Base-by-base conservation (phyloP, 92 coral and sea anemone genomes). In the Pocillopora grandis region DNA sequence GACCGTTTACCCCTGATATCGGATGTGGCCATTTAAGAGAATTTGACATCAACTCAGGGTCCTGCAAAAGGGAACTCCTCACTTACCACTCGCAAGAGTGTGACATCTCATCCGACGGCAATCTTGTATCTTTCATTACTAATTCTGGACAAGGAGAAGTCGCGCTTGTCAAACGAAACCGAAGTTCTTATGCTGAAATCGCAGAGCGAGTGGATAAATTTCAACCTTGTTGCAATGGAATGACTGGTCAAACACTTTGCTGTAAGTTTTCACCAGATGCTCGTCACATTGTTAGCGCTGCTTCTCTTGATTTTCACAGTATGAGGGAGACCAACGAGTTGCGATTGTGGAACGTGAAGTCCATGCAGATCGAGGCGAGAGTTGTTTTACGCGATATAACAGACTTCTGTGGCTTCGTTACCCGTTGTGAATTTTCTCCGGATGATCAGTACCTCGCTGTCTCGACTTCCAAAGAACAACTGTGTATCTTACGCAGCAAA, bases 261-360 rank as follows among this genome's bases (percentile, higher is more conserved):
- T 94, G 95, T 79, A 90, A 94, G 80, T 94, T 94, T 86, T 93
- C 98, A 52, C 98, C 98, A 21, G 98, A 94, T 76, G 92, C 90
- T 23, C 63, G 83, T n/a, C 88, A 85, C 71, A 83, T 94, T 15
- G 71, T 90, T 7, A 94, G 98, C 67, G 98, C 93, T 13, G 95
- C 98, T 2, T 94, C 96, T 57, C 87, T 94, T 20, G 98, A 94
- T 84, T 94, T 92, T 81, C 98, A 94, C 70, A 94, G 95, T 11
- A 92, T 94, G 67, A 85, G 98, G 49, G 98, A 94, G 76, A 94
- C 98, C 16, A 94, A 94, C 81, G 98, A 94, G 70, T 75, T 94
- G 71, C 89, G 95, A n/a, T 90, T 94, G 6, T 94, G 98, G 98
- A 94, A 89, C 74, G 98, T 94, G 49, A 92, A 88, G 36, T 92